These are phyloP conservation scores for Symphodus melops DNA, from an alignment of 2,113 vertebrate genomes.

Conservation along the genomic window DNA sequence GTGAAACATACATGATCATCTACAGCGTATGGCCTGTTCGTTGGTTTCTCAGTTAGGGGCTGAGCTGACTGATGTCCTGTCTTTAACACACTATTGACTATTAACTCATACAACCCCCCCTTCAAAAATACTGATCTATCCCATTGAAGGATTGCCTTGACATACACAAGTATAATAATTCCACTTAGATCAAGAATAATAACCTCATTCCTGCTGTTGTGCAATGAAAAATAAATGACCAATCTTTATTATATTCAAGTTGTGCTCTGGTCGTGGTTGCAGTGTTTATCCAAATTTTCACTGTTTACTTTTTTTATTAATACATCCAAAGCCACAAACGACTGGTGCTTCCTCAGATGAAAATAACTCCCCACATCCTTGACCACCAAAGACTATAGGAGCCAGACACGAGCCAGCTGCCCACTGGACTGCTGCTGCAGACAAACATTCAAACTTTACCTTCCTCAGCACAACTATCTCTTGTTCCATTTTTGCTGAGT, in stretches of 20 bases:
- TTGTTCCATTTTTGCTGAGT: conserved; percentile 51
- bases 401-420: conserved; percentile 42
- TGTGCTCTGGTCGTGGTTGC: conserved; percentile 20
- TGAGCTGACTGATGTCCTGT: too few relatives aligned
- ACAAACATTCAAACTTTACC: conserved; percentile 33
- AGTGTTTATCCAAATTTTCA: conserved; percentile 27
- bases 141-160: too few relatives aligned
- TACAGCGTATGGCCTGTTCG: too few relatives aligned
- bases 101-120: too few relatives aligned
- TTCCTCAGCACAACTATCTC: conserved; percentile 51
- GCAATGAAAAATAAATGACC: not conserved
- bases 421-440: conserved; percentile 16
- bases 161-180: too few relatives aligned
- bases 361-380: conserved; percentile 69
- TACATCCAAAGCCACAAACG: conserved; percentile 50
- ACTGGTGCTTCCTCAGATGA: conserved; percentile 41
- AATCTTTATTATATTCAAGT: not conserved
- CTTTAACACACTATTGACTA: too few relatives aligned
- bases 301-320: conserved; percentile 42
- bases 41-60: too few relatives aligned
- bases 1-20: too few relatives aligned
- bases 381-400: conserved; percentile 45
- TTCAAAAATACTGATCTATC: too few relatives aligned
- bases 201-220: too few relatives aligned
- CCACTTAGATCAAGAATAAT: too few relatives aligned